A percentile compares a stretch with the other conserved stretches of the same genome.
These are phyloP conservation scores for Netelia fuscicornis DNA, from an alignment of 2,888 invertebrate genomes.

Conservation along the genomic window DNA sequence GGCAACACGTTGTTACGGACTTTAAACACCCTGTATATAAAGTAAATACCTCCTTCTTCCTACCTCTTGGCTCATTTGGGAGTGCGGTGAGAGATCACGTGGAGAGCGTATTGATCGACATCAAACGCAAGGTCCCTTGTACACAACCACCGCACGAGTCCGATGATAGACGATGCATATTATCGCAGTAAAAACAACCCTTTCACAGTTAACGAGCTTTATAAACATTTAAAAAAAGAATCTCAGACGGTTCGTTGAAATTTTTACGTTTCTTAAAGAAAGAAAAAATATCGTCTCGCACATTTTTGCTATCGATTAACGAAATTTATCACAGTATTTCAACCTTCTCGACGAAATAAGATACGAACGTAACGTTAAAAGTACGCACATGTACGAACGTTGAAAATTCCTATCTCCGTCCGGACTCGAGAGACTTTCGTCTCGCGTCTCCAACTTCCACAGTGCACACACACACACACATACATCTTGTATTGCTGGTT, in stretches of 20 bases:
- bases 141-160: too few relatives aligned
- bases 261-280: too few relatives aligned
- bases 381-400: constrained; percentile 8
- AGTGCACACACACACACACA: too few relatives aligned
- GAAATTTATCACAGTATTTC: constrained; percentile 4
- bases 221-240: too few relatives aligned
- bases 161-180: too few relatives aligned
- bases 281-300: too few relatives aligned
- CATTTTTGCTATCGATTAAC: constrained; percentile 2
- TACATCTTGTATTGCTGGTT: constrained; percentile 22
- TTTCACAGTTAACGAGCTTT: too few relatives aligned
- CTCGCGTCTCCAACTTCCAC: constrained; percentile 6
- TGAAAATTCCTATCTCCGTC: constrained; percentile 39
- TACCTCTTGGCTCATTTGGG: neutral
- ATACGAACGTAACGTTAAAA: constrained; percentile 38
- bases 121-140: too few relatives aligned
- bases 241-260: too few relatives aligned
- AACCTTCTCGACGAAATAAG: constrained; percentile 30
- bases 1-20: neutral
- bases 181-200: too few relatives aligned
- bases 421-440: constrained; percentile 29
- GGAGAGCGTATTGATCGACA: too few relatives aligned
- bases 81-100: too few relatives aligned
- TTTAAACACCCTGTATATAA: constrained; percentile 12
- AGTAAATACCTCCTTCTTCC: neutral